Base-by-base conservation (phyloP, 2,888 invertebrate species). In the Eristalis tenax region DNA sequence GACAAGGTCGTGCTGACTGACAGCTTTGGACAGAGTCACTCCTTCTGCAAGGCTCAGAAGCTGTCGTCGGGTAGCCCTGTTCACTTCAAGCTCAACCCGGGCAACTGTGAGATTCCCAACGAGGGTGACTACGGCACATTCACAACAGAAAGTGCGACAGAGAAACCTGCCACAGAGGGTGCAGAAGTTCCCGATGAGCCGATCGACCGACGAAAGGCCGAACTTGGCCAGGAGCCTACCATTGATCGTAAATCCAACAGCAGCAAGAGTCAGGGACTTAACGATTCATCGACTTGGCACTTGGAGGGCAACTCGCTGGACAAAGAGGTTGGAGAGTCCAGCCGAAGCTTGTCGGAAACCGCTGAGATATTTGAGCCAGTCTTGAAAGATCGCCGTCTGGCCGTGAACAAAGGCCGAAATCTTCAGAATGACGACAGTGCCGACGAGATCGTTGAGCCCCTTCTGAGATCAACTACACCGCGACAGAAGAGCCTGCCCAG, bases 1-100 rank as follows among this genome's bases (percentile, higher is more conserved):
- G 96, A 98, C 93, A 97, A 97, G 92, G 94, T 98, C 26, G 95
- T 96, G 73, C 94, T 98, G 22, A 96, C 96, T 63, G 97, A 98
- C 91, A 97, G 97, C 91, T 97, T 96, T 91, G 97, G 97, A 15
- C 96, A 96, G 91, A 97, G 96, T 87, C 95, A 96, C 79, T 97
- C 98, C 0, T 95, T 97, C 79, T 98, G 98, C 91, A 96, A 96
- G 89, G 95, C 96, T 89, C 96, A 95, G 73, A 94, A 95, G 74
- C 93, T 98, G 35, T 95, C 96, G 89, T 96, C 97, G 0, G 97
- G 96, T 8, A 94, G 95, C 76, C 95, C 97, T 0, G 94, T 96
- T 1, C 95, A 95, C 73, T 92, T 98, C 87, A 96, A 96, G 1
- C 94, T 98, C 2, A 95, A 96, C 90, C 95, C 96, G 0, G 97